Evolutionary conservation across 2,797 vertebrate species (phyloP).

Genomic region (Oreortyx pictus): DNA sequence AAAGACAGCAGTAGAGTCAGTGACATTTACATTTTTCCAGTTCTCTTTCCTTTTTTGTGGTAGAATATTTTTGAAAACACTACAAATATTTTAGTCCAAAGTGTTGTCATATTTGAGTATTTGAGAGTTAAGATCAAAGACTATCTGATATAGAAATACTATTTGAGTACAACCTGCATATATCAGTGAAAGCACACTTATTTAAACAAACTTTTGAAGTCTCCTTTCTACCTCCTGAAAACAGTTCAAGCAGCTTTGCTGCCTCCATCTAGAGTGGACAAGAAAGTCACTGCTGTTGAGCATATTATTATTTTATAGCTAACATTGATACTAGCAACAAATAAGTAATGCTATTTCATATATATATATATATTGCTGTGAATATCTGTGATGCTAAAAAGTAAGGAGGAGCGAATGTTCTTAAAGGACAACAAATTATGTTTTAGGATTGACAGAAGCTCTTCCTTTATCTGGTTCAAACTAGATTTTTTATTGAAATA

Average conservation of each 20-base stretch:
- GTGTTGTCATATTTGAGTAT: background rate
- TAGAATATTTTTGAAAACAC: background rate
- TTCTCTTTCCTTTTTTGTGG: background rate
- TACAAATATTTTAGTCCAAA: background rate
- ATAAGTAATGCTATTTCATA: background rate
- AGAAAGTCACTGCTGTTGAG: background rate
- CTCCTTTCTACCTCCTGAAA: background rate
- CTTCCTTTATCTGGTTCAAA: background rate
- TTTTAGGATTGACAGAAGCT: background rate
- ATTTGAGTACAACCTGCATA: background rate
- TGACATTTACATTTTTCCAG: background rate
- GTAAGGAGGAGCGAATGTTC: background rate
- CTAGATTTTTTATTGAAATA: background rate
- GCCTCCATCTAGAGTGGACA: background rate
- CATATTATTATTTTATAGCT: background rate
- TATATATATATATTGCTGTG: fast-evolving
- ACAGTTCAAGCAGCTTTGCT: background rate
- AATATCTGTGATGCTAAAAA: background rate
- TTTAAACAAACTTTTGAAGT: background rate
- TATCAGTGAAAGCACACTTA: too few species aligned
- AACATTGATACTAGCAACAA: background rate
- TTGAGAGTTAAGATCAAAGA: background rate
- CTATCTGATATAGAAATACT: background rate
- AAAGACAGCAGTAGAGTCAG: background rate
- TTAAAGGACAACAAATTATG: background rate